phyloP scores from a whole-genome alignment of 2,113 vertebrate genomes.

The Calidris pugnax region DNA sequence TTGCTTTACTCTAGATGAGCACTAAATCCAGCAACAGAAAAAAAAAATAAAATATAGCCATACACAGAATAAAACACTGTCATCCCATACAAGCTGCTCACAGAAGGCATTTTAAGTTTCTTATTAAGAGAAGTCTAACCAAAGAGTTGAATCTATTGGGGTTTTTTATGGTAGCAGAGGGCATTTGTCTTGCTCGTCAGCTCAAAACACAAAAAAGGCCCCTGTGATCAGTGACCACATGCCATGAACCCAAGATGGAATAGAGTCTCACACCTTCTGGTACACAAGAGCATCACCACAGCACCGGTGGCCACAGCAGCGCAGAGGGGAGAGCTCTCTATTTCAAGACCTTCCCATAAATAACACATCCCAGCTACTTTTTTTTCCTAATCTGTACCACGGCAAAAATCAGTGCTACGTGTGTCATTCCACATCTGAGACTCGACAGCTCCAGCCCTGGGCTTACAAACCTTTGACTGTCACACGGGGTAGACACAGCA shows the following conservation, averaged over 20 bases:
- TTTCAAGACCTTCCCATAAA: not conserved
- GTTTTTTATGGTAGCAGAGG: not conserved
- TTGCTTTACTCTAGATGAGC: not conserved
- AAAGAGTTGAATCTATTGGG: not conserved
- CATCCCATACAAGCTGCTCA: not conserved
- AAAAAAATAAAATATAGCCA: not conserved
- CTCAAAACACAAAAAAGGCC: not conserved
- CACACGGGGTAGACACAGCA: rapidly evolving
- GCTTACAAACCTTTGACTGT: not conserved
- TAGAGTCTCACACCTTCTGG: rapidly evolving
- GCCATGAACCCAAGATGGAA: not conserved
- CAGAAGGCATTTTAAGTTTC: not conserved
- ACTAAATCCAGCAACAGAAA: not conserved
- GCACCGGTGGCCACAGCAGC: rapidly evolving
- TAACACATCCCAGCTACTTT: not conserved
- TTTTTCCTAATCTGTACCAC: rapidly evolving
- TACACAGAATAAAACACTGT: not conserved
- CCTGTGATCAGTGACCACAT: rapidly evolving
- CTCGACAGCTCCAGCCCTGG: not conserved
- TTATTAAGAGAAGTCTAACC: not conserved
- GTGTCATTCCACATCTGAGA: not conserved
- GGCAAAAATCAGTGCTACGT: not conserved
- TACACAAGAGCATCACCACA: not conserved
- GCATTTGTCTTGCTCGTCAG: not conserved
- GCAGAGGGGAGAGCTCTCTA: not conserved